Evolutionary conservation across 2,888 invertebrate species (phyloP).

Genomic region (Andrena marginata): DNA sequence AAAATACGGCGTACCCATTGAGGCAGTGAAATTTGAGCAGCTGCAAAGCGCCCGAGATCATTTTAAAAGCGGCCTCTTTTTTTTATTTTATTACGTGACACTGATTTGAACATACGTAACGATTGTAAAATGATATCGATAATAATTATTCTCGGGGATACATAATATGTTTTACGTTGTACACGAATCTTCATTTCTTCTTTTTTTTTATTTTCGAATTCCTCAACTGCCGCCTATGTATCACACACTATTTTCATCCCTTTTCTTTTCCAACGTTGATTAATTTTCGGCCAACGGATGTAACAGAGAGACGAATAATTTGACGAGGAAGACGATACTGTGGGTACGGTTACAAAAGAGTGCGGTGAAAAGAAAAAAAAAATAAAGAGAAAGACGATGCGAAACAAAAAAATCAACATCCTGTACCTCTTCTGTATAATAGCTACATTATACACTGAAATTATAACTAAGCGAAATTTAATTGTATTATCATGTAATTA

Average conservation of each 20-base stretch:
- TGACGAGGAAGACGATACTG: conserved; percentile 30
- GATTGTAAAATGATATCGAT: not conserved
- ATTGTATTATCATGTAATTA: conserved; percentile 84
- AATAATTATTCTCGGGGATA: not conserved
- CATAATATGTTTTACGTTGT: not conserved
- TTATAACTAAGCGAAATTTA: conserved; percentile 77
- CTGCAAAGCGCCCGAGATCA: conserved; percentile 9
- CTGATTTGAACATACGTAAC: conserved; percentile 2
- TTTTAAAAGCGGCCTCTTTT: conserved; percentile 24
- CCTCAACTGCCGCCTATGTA: conserved; percentile 26
- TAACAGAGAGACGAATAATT: conserved; percentile 41
- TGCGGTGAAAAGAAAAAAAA: conserved; percentile 49
- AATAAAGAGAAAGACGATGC: conserved; percentile 56
- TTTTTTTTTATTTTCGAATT: conserved; percentile 5
- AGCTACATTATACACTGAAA: conserved; percentile 81
- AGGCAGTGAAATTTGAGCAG: conserved; percentile 47
- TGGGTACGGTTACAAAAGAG: conserved; percentile 31
- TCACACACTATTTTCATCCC: conserved; percentile 63
- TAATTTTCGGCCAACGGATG: conserved; percentile 51
- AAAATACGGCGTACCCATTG: conserved; percentile 58
- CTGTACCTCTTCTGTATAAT: conserved; percentile 83
- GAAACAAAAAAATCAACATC: conserved; percentile 75
- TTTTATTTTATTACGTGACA: conserved; percentile 65
- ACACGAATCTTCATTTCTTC: conserved; percentile 13
- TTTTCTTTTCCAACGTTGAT: conserved; percentile 33